phyloP scores from a whole-genome alignment of 2,797 vertebrate species.

The Pipistrellus pipistrellus region DNA sequence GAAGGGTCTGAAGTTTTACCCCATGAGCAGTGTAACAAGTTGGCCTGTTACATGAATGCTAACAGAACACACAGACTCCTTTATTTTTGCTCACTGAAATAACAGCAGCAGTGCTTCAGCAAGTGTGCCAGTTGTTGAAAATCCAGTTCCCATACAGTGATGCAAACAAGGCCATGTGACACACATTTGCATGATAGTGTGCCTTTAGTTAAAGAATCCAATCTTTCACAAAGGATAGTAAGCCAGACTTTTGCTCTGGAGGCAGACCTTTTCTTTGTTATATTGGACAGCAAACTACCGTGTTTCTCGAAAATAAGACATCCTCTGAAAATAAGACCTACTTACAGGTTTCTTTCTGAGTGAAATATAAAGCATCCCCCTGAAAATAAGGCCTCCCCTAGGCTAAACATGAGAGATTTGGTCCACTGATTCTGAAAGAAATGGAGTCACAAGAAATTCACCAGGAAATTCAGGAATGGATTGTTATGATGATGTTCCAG shows the following conservation, averaged over 20 bases:
- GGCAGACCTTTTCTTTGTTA: not conserved
- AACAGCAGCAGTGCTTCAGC: not conserved
- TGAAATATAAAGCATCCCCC: no score
- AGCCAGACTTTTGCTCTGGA: not conserved
- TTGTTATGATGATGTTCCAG: no score
- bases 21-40: not conserved
- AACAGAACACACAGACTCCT: not conserved
- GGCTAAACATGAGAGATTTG: no score
- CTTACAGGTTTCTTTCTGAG: no score
- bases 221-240: not conserved
- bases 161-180: not conserved
- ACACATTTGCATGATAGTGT: not conserved
- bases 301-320: no score
- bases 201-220: not conserved
- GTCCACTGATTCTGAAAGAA: no score
- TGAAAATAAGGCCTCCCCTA: no score
- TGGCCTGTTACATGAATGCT: not conserved
- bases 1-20: not conserved
- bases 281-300: not conserved
- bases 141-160: not conserved
- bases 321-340: no score
- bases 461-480: no score
- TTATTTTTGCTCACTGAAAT: not conserved
- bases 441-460: no score
- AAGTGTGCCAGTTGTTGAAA: not conserved